A percentile compares a stretch with the other conserved stretches of the same genome.
Evolutionary conservation across 2,113 vertebrate genomes (phyloP).

Genomic region (Nanger granti): DNA sequence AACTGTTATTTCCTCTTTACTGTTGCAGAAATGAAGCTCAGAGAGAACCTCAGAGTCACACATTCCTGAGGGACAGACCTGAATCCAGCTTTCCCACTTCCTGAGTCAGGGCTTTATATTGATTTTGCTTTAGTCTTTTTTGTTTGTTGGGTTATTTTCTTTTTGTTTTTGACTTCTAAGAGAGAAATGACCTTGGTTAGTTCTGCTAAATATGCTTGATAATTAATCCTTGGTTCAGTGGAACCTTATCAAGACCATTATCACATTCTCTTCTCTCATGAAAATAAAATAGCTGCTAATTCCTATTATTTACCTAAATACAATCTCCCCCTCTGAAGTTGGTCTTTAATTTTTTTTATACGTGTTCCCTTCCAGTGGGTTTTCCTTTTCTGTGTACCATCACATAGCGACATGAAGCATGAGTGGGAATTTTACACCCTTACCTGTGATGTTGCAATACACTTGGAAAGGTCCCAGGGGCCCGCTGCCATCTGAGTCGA

Average conservation of each 20-base stretch:
- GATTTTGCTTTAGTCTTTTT: neutral
- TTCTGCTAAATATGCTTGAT: neutral
- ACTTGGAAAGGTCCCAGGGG: conserved; percentile 88
- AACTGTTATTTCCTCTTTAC: neutral
- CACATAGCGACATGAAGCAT: accelerated
- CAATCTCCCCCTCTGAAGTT: accelerated
- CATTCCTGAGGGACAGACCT: accelerated
- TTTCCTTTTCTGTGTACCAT: neutral
- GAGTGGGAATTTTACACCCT: conserved; percentile 16
- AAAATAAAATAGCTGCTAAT: neutral
- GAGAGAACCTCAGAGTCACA: neutral
- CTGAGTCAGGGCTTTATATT: neutral
- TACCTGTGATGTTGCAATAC: conserved; percentile 97
- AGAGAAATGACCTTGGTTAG: neutral
- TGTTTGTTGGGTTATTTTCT: neutral
- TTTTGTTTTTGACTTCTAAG: neutral
- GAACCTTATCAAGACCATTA: neutral
- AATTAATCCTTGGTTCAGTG: neutral
- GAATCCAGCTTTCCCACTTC: neutral
- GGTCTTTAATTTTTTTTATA: neutral
- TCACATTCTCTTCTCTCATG: neutral
- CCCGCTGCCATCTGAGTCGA: conserved; percentile 95
- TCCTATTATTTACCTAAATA: neutral
- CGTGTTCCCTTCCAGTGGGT: accelerated
- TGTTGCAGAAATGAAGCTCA: neutral